Evolutionary conservation across 2,113 vertebrate species (phyloP).

Genomic region (Baryphthengus martii): DNA sequence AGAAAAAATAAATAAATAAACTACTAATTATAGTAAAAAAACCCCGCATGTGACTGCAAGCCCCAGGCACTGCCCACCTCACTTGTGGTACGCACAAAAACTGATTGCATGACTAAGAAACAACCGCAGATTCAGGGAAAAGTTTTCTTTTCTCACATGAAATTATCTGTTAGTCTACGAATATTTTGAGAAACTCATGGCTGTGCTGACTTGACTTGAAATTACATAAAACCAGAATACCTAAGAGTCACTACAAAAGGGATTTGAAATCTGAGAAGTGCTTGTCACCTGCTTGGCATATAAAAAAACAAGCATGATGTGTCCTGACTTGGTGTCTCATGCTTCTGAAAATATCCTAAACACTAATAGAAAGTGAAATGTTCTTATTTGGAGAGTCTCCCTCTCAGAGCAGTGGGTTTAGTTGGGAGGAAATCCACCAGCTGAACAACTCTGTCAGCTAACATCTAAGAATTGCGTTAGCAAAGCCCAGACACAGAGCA

Average conservation of each 20-base stretch:
- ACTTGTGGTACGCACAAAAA: neutral
- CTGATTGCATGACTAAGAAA: neutral
- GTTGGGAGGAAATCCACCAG: neutral
- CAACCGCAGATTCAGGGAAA: neutral
- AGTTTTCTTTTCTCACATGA: neutral
- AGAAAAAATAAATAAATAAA: neutral
- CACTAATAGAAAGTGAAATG: neutral
- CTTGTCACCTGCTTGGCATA: neutral
- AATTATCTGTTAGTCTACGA: neutral
- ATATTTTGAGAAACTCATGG: neutral
- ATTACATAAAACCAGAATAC: neutral
- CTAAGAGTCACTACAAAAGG: neutral
- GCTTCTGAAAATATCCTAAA: neutral
- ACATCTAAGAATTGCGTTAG: neutral
- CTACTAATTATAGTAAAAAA: neutral
- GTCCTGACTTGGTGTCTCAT: neutral
- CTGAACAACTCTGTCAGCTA: neutral
- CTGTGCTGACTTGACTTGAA: neutral
- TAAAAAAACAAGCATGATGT: rapidly evolving
- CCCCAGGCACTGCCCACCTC: neutral
- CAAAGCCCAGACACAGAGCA: neutral
- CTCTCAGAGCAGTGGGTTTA: neutral
- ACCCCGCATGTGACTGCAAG: neutral
- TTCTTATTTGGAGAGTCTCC: neutral
- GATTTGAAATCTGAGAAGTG: neutral